phyloP scores from a whole-genome alignment of 2,888 invertebrate species.

The Pristionchus mayeri region DNA sequence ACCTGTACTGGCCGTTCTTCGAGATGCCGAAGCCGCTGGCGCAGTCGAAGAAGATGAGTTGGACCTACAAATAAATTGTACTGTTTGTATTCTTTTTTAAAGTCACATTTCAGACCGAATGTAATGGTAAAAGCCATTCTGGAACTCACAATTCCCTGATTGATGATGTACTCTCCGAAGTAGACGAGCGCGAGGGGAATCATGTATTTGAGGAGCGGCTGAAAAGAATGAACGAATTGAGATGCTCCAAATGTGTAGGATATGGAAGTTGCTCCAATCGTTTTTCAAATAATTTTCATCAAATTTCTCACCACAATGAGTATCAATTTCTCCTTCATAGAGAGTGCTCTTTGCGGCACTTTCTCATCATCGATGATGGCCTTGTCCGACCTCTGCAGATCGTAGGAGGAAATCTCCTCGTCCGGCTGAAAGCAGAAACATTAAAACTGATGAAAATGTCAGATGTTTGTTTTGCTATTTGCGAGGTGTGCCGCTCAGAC shows the following conservation, averaged over 20 bases:
- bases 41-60: slow-evolving; percentile 73
- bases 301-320: slow-evolving; percentile 57
- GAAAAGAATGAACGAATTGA: slow-evolving; percentile 13
- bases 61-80: slow-evolving; percentile 60
- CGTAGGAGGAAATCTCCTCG: neutral
- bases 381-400: neutral
- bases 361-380: neutral
- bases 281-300: neutral
- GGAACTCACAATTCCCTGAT: slow-evolving; percentile 71
- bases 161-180: slow-evolving; percentile 84
- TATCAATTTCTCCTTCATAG: slow-evolving; percentile 56
- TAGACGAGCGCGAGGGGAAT: slow-evolving; percentile 86
- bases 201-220: slow-evolving; percentile 84
- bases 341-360: slow-evolving; percentile 61
- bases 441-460: too few relatives aligned
- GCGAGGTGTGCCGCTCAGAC: too few relatives aligned
- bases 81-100: slow-evolving; percentile 59
- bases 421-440: slow-evolving; percentile 40
- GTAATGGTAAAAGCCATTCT: neutral
- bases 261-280: neutral
- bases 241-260: neutral
- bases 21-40: slow-evolving; percentile 68
- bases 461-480: too few relatives aligned
- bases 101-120: slow-evolving; percentile 68
- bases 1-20: slow-evolving; percentile 64